Base-by-base conservation (phyloP, 2,888 invertebrate species). In the Tholera decimalis region DNA sequence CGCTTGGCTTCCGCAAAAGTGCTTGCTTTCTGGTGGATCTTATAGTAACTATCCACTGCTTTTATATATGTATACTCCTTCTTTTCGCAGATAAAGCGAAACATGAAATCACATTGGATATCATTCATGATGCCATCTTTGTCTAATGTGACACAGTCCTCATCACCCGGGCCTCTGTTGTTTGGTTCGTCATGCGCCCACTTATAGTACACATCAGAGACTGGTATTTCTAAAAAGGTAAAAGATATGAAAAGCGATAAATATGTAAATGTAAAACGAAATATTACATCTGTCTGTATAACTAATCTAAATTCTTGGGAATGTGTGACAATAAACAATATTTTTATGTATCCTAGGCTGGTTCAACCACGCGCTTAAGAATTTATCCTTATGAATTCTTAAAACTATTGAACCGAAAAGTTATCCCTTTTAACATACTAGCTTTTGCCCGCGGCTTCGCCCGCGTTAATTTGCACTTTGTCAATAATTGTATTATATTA, bases 41-140 rank as follows among this genome's bases (percentile, higher is more conserved):
- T 94, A 79, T 93, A 93, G 65, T 92, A 94, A 62, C 86, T 86
- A 4, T 85, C 53, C 6, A 86, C 80, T 1, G 61, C 73, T 18
- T 89, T 85, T 59, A 92, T 51, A 66, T 84, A 93, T 13, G 56
- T 85, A 73, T 93, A 93, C 76, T 93, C 93, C 46, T 86, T 89
- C 3, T 39, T 43, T 20, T 43, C 22, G 22, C 43, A 43, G 22
- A 43, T 43, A 22, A 43, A 43, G 22, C 6, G 22, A 43, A 0
- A 13, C 22, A 1, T 15, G 13, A 3, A 8, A 3, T 9, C 22
- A 22, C 43, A 43, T 22, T 20, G 6, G 13, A 22, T 6, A 43
- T 43, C 43, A 22, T 22, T 43, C 43, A 43, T 22, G 0, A 5
- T 2, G 22, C 43, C 22, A 2, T 22, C 2, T 43, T 20, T 4